Percentiles rank a stretch among this genome's conserved stretches.
These are phyloP conservation scores for Petrophora chlorosata DNA, from an alignment of 2,888 invertebrate species.

Conservation along the genomic window DNA sequence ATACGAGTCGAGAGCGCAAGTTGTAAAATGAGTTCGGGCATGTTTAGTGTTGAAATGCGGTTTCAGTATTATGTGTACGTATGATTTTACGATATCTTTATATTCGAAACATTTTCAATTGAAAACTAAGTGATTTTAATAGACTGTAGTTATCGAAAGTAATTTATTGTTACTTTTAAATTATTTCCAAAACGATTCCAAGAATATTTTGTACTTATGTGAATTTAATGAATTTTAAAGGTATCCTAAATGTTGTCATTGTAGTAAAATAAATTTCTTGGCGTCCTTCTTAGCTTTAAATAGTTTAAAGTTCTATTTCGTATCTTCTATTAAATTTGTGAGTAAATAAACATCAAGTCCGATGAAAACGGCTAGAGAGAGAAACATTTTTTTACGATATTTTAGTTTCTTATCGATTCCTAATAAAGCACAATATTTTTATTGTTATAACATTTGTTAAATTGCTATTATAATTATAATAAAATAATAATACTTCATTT, in stretches of 20 bases:
- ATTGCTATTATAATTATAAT: slow-evolving; percentile 22
- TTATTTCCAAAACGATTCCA: slow-evolving; percentile 77
- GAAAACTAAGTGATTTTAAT: slow-evolving; percentile 65
- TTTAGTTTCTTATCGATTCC: slow-evolving; percentile 19
- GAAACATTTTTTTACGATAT: slow-evolving; percentile 20
- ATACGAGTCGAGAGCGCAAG: slow-evolving; percentile 54
- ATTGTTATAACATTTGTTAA: slow-evolving; percentile 30
- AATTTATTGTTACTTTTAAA: slow-evolving; percentile 82
- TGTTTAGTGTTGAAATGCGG: slow-evolving; percentile 64
- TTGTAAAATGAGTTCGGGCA: slow-evolving; percentile 60
- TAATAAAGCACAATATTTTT: slow-evolving; percentile 28
- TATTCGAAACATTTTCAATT: slow-evolving; percentile 57
- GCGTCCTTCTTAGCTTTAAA: slow-evolving; percentile 81
- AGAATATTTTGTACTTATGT: slow-evolving; percentile 57
- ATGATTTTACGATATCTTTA: slow-evolving; percentile 54
- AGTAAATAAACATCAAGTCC: slow-evolving; percentile 20
- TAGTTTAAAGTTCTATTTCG: slow-evolving; percentile 58
- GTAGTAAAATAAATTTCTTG: slow-evolving; percentile 58
- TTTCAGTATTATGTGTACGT: slow-evolving; percentile 81
- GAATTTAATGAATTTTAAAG: slow-evolving; percentile 54
- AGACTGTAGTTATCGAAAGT: slow-evolving; percentile 71
- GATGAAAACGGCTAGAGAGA: slow-evolving; percentile 11
- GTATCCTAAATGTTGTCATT: slow-evolving; percentile 55
- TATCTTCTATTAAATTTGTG: slow-evolving; percentile 28
- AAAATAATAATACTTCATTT: slow-evolving; percentile 25